Conservation (phyloP, 2,113 vertebrate species). For the Kryptolebias marmoratus region DNA sequence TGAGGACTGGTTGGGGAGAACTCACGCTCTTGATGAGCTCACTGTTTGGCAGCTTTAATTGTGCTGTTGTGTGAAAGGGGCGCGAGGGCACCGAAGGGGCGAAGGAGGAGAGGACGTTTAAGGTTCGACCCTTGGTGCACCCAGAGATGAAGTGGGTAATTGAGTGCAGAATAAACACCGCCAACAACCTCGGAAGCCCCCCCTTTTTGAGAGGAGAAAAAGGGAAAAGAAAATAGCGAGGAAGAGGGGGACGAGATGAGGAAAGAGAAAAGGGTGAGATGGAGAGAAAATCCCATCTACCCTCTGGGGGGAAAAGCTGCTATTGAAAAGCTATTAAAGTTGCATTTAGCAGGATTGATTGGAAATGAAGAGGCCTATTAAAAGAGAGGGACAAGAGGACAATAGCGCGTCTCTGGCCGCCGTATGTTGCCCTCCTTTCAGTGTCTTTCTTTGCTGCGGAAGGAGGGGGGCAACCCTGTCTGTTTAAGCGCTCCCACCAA, state of each 20-base stretch:
- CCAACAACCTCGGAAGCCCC: slow-evolving; percentile 74
- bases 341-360: slow-evolving; percentile 88
- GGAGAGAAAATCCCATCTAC: slow-evolving; percentile 78
- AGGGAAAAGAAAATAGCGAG: slow-evolving; percentile 57
- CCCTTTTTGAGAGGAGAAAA: slow-evolving; percentile 63
- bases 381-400: slow-evolving; percentile 83
- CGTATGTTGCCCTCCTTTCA: slow-evolving; percentile 85
- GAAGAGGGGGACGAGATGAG: slow-evolving; percentile 38
- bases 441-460: slow-evolving; percentile 65
- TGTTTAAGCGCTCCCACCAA: slow-evolving; percentile 82
- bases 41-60: slow-evolving; percentile 67
- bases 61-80: slow-evolving; percentile 54
- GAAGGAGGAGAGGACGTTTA: slow-evolving; percentile 32
- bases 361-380: slow-evolving; percentile 87
- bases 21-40: slow-evolving; percentile 65
- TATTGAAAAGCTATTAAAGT: slow-evolving; percentile 89
- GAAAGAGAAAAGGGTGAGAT: slow-evolving; percentile 55
- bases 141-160: slow-evolving; percentile 84
- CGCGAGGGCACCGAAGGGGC: slow-evolving; percentile 25
- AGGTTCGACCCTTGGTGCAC: slow-evolving; percentile 55
- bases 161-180: slow-evolving; percentile 83
- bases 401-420: slow-evolving; percentile 82
- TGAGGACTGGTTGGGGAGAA: slow-evolving; percentile 19
- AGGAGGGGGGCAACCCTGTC: slow-evolving; percentile 57
- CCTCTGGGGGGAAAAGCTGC: slow-evolving; percentile 77